phyloP scores from a whole-genome alignment of 2,113 vertebrate genomes.

The Peromyscus polionotus region DNA sequence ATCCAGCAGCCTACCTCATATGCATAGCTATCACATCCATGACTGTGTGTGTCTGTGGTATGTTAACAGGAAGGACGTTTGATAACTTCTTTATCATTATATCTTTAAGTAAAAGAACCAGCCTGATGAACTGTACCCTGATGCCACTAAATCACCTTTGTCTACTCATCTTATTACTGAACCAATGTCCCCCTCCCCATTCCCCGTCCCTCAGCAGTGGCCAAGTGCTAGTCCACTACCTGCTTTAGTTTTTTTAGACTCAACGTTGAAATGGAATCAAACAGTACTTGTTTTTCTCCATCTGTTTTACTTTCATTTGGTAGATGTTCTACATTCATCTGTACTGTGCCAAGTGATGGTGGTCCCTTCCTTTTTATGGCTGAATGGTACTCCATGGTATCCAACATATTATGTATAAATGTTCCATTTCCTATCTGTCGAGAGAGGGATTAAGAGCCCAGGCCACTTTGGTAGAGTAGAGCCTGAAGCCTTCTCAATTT shows the following conservation, averaged over 20 bases:
- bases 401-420: neutral
- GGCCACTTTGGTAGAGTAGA: neutral
- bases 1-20: neutral
- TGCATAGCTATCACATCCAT: neutral
- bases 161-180: neutral
- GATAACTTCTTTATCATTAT: too few relatives aligned
- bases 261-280: neutral
- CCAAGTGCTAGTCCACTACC: neutral
- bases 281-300: neutral
- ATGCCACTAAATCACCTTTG: neutral
- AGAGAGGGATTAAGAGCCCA: neutral
- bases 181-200: neutral
- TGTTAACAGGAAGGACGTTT: neutral
- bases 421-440: neutral
- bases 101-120: neutral
- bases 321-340: neutral
- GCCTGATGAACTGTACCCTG: neutral
- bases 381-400: neutral
- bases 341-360: too few relatives aligned
- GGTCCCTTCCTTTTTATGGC: neutral
- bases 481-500: neutral
- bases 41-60: neutral
- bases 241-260: neutral
- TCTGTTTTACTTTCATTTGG: neutral
- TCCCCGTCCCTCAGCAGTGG: fast-evolving